Evolutionary conservation across 1,140 invertebrate genomes (phyloP).

Genomic region (Mercenaria mercenaria): DNA sequence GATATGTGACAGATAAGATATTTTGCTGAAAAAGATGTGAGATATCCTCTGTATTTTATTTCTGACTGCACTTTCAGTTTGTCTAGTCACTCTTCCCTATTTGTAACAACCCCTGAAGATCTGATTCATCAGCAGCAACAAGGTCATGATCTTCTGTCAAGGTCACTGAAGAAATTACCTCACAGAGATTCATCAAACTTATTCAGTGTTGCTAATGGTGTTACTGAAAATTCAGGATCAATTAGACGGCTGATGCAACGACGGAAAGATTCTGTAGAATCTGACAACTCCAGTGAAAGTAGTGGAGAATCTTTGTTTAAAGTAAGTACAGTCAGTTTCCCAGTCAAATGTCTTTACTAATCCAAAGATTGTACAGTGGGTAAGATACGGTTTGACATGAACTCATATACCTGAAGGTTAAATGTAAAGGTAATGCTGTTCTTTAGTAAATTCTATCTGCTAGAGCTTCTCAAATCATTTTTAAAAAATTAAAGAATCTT

Average conservation of each 20-base stretch:
- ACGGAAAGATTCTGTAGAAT: constrained; percentile 56
- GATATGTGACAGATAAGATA: too few relatives aligned
- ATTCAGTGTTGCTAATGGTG: constrained; percentile 1
- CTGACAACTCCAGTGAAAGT: constrained; percentile 62
- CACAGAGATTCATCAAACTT: constrained; percentile 20
- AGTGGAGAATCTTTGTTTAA: constrained; percentile 64
- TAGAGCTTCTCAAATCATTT: too few relatives aligned
- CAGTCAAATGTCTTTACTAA: too few relatives aligned
- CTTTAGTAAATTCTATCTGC: too few relatives aligned
- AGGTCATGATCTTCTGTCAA: constrained; percentile 56
- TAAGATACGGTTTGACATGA: too few relatives aligned
- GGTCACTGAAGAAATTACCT: constrained; percentile 61
- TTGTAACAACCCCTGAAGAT: constrained; percentile 29
- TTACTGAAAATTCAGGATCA: constrained; percentile 7
- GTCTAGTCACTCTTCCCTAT: not conserved
- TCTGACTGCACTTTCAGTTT: too few relatives aligned
- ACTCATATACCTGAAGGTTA: too few relatives aligned
- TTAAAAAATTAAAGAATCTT: too few relatives aligned
- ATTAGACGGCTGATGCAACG: constrained; percentile 13
- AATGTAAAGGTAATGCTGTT: too few relatives aligned
- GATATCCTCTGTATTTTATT: too few relatives aligned
- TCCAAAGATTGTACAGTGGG: constrained; percentile 40
- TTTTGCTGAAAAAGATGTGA: too few relatives aligned
- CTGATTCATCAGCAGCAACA: not conserved
- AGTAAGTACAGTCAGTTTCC: constrained; percentile 32